Percentiles rank a stretch among this genome's conserved stretches.
Conservation (phyloP, 2,797 vertebrate species). For the Acanthis flammea region DNA sequence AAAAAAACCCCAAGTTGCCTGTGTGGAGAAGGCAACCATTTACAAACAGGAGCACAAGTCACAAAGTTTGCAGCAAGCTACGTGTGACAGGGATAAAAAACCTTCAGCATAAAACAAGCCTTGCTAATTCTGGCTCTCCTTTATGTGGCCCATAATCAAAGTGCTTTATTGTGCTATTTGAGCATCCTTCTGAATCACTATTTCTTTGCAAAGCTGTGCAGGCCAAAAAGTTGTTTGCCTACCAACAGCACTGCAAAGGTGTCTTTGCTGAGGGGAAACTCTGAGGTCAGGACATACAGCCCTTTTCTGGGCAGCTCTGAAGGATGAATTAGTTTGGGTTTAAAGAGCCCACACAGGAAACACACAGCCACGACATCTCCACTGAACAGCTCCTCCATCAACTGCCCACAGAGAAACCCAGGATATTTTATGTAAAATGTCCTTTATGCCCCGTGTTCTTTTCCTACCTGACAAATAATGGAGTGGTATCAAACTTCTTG, state of each 20-base stretch:
- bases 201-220: not conserved
- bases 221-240: not conserved
- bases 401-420: not conserved
- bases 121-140: not conserved
- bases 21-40: not conserved
- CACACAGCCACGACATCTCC: not conserved
- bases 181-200: not conserved
- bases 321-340: not conserved
- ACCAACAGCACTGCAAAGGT: rapidly evolving
- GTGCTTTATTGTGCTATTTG: not conserved
- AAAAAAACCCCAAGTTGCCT: not conserved
- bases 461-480: not conserved
- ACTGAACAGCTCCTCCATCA: not conserved
- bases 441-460: not conserved
- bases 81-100: not conserved
- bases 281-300: not conserved
- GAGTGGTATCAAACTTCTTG: not conserved
- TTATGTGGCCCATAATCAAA: not conserved
- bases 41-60: not conserved
- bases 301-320: not conserved
- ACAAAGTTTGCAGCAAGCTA: not conserved
- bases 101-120: not conserved
- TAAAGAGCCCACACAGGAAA: not conserved
- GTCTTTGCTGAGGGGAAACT: not conserved
- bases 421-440: not conserved